Evolutionary conservation across 2,113 vertebrate species (phyloP), one percentile per base, ranked within the genome.

Genomic region (Nothocercus nigrocapillus): DNA sequence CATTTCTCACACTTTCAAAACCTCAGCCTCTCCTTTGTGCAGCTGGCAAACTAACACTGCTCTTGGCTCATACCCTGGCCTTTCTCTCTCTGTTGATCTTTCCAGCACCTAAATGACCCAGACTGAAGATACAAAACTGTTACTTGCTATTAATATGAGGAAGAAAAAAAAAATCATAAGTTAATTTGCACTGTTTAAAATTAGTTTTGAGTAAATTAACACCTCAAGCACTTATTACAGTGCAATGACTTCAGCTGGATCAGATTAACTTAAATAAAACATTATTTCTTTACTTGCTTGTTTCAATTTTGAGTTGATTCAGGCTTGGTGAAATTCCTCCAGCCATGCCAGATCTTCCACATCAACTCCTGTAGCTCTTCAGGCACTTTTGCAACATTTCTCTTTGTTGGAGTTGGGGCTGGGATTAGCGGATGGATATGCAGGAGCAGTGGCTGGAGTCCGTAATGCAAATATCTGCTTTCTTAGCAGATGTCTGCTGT

Each of bases 131-230:
- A 12, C 11, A 77, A 72, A 78, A 15, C 34, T 85, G 21, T 32
- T 85, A 69, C 49, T 75, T 81, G 58, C 16, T 77, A 54, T 68
- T 85, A 77, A 47, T 85, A 19, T 25, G 17, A 25, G 9, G 20
- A 15, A 22, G 9, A 0, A 45, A 36, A 79, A 63, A 61, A 54
- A 30, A 49, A 25, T 49, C 17, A 40, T 49, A 83, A 78, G 4
- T 28, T 74, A 61, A 38, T 16, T 75, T 86, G 20, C 28, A 19
- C 40, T 64, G 63, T 28, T 40, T 81, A 88, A 85, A 88, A 85
- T 75, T 79, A 63, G 19, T 85, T 90, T 78, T 74, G 68, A 83
- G 88, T 47, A 90, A 91, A 93, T 83, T 91, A 90, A 68, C 83
- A 15, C 6, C 89, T 93, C 47, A 67, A 77, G 28, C 18, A 85